A percentile compares a stretch with the other conserved stretches of the same genome.
Conservation (phyloP, 2,888 invertebrate genomes). For the Pseudococcus longispinus region DNA sequence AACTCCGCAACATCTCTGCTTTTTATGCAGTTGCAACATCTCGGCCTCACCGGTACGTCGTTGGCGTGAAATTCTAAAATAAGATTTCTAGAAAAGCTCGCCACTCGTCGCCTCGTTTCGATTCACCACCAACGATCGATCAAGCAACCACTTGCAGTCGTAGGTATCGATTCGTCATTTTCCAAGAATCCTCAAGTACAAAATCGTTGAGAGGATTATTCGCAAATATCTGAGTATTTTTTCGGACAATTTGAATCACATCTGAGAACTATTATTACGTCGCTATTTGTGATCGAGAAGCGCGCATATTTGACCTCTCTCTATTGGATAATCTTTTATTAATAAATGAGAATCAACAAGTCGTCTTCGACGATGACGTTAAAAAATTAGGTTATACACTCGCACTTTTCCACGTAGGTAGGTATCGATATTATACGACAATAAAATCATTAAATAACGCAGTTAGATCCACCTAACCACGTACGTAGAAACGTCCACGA, state of each 20-base stretch:
- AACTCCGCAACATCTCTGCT: not conserved
- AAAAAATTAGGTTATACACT: conserved; percentile 4
- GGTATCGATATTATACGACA: not conserved
- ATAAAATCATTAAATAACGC: conserved; percentile 26
- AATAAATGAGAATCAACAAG: conserved; percentile 35
- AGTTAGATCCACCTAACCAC: not conserved
- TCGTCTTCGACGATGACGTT: not conserved
- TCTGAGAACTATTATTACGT: not conserved
- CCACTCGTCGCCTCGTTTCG: not conserved
- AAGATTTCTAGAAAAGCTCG: not conserved
- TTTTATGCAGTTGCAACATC: not conserved
- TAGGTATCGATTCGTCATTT: not conserved
- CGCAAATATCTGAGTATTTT: not conserved
- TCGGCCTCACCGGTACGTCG: not conserved
- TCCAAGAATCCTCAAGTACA: not conserved
- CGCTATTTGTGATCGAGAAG: not conserved
- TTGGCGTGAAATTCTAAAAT: conserved; percentile 7
- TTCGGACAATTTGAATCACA: not conserved
- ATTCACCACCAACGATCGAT: not conserved
- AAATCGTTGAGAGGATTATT: not conserved
- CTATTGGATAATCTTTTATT: conserved; percentile 30
- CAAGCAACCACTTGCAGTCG: not conserved
- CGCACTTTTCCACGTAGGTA: conserved; percentile 6
- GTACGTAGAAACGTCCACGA: not conserved
- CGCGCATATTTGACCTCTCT: conserved; percentile 18